Conservation (phyloP, 2,113 vertebrate genomes). For the Cinclus mexicanus region DNA sequence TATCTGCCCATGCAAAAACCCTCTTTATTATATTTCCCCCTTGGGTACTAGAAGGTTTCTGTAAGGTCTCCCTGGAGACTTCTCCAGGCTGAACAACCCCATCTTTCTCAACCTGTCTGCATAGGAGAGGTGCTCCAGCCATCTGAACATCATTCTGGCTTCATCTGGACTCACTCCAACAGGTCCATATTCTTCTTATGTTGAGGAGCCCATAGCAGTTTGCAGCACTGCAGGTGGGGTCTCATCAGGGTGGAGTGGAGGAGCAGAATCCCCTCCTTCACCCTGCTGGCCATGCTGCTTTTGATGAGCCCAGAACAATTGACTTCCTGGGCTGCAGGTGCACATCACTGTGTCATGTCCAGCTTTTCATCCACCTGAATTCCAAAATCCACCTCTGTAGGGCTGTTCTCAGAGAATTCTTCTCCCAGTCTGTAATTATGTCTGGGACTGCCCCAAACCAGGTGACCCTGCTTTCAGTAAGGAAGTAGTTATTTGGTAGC, state of each 20-base stretch:
- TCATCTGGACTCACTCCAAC: neutral
- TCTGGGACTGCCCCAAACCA: neutral
- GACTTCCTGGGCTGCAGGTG: neutral
- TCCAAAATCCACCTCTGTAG: neutral
- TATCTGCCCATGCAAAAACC: neutral
- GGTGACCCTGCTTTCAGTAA: neutral
- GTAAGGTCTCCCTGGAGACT: neutral
- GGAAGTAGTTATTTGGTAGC: neutral
- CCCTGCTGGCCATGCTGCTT: fast-evolving
- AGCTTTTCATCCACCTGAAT: neutral
- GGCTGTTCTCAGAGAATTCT: neutral
- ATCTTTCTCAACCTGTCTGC: neutral
- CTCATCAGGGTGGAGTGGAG: neutral
- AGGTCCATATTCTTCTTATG: neutral
- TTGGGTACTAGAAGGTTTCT: neutral
- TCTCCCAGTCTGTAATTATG: neutral
- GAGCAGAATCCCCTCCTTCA: neutral
- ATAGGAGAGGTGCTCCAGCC: neutral
- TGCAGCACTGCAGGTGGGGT: neutral
- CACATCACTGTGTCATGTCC: neutral
- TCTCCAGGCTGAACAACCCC: neutral
- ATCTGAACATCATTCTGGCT: neutral
- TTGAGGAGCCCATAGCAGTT: neutral
- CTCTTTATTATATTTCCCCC: neutral
- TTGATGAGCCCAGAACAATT: neutral